These are phyloP conservation scores for Odocoileus hemionus DNA, from an alignment of 2,113 vertebrate species.

Conservation along the genomic window DNA sequence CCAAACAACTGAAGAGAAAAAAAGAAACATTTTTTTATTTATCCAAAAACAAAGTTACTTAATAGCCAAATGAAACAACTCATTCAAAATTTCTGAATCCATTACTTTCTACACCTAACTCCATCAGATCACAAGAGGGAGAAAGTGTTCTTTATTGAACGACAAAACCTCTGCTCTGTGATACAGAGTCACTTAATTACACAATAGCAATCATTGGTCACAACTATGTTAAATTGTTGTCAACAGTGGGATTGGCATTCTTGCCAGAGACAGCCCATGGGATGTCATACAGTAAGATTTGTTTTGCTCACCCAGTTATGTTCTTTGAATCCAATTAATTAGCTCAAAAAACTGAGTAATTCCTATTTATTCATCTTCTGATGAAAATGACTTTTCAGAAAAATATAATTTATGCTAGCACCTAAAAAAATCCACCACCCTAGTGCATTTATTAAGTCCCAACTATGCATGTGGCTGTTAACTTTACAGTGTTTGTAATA, in stretches of 20 bases:
- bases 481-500: neutral
- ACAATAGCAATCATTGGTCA: neutral
- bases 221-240: neutral
- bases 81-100: neutral
- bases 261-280: constrained; percentile 3
- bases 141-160: neutral
- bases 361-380: constrained; percentile 56
- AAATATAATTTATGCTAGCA: constrained; percentile 52
- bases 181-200: neutral
- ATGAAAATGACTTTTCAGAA: constrained; percentile 65
- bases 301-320: constrained; percentile 46
- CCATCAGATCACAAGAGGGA: neutral
- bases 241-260: neutral
- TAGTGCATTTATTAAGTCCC: constrained; percentile 6
- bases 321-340: constrained; percentile 67
- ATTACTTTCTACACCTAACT: neutral
- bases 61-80: constrained; percentile 22
- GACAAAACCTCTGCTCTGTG: neutral
- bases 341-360: constrained; percentile 64
- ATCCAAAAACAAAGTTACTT: neutral
- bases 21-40: neutral
- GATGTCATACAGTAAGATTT: neutral
- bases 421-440: constrained; percentile 51
- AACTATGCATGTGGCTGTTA: neutral
- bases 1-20: neutral